Base-by-base conservation (phyloP, 2,888 invertebrate genomes). In the Sesamia inferens region DNA sequence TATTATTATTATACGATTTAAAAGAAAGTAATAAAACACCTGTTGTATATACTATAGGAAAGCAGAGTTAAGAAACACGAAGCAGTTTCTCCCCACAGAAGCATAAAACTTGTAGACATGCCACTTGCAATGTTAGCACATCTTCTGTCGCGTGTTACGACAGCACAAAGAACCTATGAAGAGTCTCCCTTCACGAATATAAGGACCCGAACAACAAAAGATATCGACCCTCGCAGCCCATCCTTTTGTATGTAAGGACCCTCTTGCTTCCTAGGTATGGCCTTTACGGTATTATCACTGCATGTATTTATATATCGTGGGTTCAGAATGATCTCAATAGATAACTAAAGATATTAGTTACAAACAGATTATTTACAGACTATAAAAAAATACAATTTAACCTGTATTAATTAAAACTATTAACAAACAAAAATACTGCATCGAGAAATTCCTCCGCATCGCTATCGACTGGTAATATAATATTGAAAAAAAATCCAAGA, bases 131-230 rank as follows among this genome's bases (percentile, higher is more conserved):
- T 44, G 13, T 19, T 58, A 51, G 54, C 31, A 72, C 4, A 2
- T 19, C 44, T 68, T 39, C 10, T 57, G 47, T 22, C 22, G 24
- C 13, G 24, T 19, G 54, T 51, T 24, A 24, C 24, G 22, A 31
- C 39, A 55, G 22, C 0, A 2, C n/a, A 51, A 65, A 24, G 22
- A 22, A 67, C 31, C 55, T n/a, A 13, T 7, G 42, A 59, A 55
- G 42, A 48, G 42, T 14, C n/a, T 47, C 31, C 48, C 22, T 67
- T 67, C 13, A 48, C 48, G 22, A 42, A 75, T 42, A 51, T 67
- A 63, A 44, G 63, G 58, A 1, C 5, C 51, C 10, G 24, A 74
- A 68, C 61, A 57, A 68, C 61, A 68, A 66, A 66, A 78, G 75
- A 80, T 80, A 24, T n/a, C 65, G 39, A 42, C 57, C 42, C 68